phyloP scores from a whole-genome alignment of 2,797 vertebrate species.

The Sebastiscus tertius region DNA sequence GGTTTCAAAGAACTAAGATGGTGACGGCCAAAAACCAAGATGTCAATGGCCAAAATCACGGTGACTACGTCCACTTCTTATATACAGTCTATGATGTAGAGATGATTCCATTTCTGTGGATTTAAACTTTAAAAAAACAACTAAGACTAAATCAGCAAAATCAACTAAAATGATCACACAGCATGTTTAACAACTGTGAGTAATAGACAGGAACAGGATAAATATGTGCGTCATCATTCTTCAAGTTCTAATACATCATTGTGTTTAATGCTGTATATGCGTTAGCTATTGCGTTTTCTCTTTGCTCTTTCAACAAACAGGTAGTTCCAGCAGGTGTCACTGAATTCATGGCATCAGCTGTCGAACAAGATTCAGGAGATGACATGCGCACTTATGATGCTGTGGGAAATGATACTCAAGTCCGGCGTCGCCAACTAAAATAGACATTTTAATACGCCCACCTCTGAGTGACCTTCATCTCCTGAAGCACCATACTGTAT shows the following conservation, averaged over 20 bases:
- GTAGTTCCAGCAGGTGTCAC: neutral
- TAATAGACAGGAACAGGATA: neutral
- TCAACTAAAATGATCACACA: neutral
- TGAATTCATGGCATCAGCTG: slow-evolving; percentile 2
- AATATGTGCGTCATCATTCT: neutral
- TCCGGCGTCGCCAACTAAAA: neutral
- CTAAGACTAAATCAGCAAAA: neutral
- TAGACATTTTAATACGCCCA: slow-evolving; percentile 13
- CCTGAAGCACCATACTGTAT: slow-evolving; percentile 19
- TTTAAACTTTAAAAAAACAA: neutral
- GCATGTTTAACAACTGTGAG: neutral
- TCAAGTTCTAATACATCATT: neutral
- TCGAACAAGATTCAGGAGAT: neutral
- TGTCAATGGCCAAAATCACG: neutral
- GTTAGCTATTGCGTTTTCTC: neutral
- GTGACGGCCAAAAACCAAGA: too few species aligned
- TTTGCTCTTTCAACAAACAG: neutral
- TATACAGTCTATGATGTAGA: neutral
- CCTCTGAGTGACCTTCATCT: slow-evolving; percentile 27
- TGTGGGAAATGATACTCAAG: slow-evolving; percentile 6
- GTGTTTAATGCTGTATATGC: neutral
- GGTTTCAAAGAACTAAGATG: too few species aligned
- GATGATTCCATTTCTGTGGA: neutral
- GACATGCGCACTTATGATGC: neutral
- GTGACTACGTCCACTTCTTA: neutral